Percentiles rank a stretch among this genome's conserved stretches.
phyloP scores from a whole-genome alignment of 2,797 vertebrate species.

The Dendrocincla fuliginosa region DNA sequence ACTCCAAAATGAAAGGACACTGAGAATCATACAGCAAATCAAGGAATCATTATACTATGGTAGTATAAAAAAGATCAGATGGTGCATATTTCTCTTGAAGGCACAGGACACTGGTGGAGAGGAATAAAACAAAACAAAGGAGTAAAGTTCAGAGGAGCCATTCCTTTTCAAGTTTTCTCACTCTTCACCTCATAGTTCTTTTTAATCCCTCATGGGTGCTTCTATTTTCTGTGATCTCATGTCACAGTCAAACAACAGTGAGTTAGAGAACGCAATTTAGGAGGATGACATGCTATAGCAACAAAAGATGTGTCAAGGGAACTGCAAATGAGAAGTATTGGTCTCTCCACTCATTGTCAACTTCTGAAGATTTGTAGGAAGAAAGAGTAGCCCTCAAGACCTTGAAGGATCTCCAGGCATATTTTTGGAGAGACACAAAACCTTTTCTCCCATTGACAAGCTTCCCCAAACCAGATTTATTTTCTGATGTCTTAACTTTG shows the following conservation, averaged over 20 bases:
- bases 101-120: neutral
- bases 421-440: neutral
- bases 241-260: neutral
- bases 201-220: neutral
- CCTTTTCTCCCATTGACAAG: neutral
- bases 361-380: slow-evolving; percentile 10
- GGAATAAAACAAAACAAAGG: neutral
- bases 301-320: neutral
- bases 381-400: neutral
- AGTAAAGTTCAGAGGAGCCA: neutral
- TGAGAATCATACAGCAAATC: neutral
- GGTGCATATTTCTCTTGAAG: neutral
- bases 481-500: neutral
- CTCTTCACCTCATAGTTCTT: neutral
- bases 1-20: neutral
- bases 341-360: neutral
- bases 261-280: neutral
- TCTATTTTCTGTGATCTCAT: slow-evolving; percentile 2
- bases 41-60: neutral
- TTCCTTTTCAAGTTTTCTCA: neutral
- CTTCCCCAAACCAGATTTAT: neutral
- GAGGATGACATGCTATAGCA: neutral
- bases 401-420: neutral
- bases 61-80: neutral
- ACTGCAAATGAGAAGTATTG: neutral